Percentiles rank a stretch among this genome's conserved stretches.
phyloP scores from a whole-genome alignment of 2,113 vertebrate species.

The Hypocryptadius cinnamomeus region DNA sequence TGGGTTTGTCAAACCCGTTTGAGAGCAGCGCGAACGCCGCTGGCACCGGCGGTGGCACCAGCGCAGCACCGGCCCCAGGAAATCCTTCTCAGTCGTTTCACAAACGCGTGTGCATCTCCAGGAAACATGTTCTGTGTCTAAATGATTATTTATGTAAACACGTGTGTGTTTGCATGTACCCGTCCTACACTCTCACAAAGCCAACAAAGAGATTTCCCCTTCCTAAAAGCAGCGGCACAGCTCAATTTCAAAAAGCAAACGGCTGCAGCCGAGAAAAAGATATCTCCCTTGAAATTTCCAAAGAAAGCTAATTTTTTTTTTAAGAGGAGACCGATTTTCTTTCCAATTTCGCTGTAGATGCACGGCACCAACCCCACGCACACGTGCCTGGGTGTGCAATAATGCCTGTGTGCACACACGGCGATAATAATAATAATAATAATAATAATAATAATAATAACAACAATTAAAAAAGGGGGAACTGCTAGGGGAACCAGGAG shows the following conservation, averaged over 20 bases:
- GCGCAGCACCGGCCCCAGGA: background rate
- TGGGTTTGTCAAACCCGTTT: background rate
- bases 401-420: background rate
- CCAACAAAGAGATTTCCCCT: background rate
- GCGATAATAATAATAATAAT: background rate
- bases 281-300: background rate
- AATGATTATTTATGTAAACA: background rate
- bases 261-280: background rate
- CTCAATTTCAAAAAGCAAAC: background rate
- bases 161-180: background rate
- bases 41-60: background rate
- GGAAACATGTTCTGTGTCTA: rapidly evolving
- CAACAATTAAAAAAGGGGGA: background rate
- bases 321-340: background rate
- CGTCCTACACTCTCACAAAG: rapidly evolving
- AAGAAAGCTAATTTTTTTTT: background rate
- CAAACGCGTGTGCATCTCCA: rapidly evolving
- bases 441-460: background rate
- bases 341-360: background rate
- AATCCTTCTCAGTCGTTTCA: background rate
- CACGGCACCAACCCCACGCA: rapidly evolving
- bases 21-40: rapidly evolving
- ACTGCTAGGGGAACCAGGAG: background rate
- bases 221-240: background rate
- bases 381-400: background rate